Evolutionary conservation across 2,113 vertebrate species (phyloP), one percentile per base, ranked within the genome.

Genomic region (Leptocoma aspasia): DNA sequence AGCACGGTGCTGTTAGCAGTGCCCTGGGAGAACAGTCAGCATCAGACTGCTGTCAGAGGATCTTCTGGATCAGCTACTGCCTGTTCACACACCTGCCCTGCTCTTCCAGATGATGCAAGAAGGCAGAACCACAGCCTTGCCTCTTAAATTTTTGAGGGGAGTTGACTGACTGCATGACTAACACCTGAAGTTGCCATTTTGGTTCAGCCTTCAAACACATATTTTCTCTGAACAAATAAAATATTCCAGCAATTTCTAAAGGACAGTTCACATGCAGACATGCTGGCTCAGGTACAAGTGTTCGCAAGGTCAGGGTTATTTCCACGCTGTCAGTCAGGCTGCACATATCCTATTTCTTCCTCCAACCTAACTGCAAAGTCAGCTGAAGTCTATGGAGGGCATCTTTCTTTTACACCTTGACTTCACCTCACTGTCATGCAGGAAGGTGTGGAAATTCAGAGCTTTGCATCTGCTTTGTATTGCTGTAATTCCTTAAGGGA

Each of bases 21-120:
- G 42, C 85, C 73, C 6, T 4, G 18, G 52, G 52, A 68, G 37
- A 89, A 24, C 50, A 47, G 14, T 2, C 33, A 44, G 21, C 18
- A 11, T 21, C 72, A 91, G 26, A 18, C 14, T 65, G 31, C 31
- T 89, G 66, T 78, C 73, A 70, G 77, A 47, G 64, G 37, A 28
- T 23, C 57, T 64, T 60, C 65, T 70, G n/a, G 6, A 21, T 59
- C 30, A 71, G 44, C 44, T 68, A 18, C 57, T 42, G 27, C 28
- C 23, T 39, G 20, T 37, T 76, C 31, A 33, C 21, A 10, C 0
- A 0, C 41, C 77, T 81, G 37, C 15, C 30, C 44, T 0, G 0
- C 39, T 78, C 24, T 56, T 31, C 16, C 7, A 8, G 15, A 18
- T 35, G 22, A 89, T n/a, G 8, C 16, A 81, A 61, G 35, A 63